Conservation (phyloP, 2,888 invertebrate genomes). For the Conus canariensis region DNA sequence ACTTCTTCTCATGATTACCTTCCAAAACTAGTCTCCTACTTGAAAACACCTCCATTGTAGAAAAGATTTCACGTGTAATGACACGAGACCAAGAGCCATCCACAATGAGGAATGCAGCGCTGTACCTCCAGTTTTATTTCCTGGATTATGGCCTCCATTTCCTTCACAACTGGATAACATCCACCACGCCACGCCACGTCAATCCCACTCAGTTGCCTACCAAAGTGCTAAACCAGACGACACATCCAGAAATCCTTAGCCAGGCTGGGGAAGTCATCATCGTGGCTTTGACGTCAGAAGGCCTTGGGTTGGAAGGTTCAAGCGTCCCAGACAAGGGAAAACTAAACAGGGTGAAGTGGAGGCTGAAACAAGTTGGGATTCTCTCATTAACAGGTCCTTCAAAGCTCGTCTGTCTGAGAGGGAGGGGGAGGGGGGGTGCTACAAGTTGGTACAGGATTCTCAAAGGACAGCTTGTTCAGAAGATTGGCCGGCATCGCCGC, state of each 20-base stretch:
- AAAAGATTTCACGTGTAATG: not conserved
- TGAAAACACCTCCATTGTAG: not conserved
- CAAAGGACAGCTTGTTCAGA: too few relatives aligned
- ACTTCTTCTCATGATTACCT: too few relatives aligned
- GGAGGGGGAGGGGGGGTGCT: not conserved
- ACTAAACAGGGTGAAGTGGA: slow-evolving; percentile 6
- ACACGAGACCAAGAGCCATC: not conserved
- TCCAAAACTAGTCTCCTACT: not conserved
- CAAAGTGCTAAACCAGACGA: not conserved
- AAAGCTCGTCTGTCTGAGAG: not conserved
- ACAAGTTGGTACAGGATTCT: too few relatives aligned
- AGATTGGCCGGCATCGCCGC: too few relatives aligned
- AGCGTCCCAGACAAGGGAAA: not conserved
- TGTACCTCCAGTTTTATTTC: slow-evolving; percentile 7
- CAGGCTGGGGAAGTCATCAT: not conserved
- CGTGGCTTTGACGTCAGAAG: not conserved
- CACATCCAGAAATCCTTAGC: not conserved
- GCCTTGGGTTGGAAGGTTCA: not conserved
- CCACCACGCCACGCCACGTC: not conserved
- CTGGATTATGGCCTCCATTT: not conserved
- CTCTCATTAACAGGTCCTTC: slow-evolving; percentile 5
- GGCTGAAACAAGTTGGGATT: not conserved
- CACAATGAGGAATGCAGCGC: not conserved
- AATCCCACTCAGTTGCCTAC: not conserved
- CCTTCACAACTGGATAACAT: not conserved